Evolutionary conservation across 1,140 invertebrate genomes (phyloP).

Genomic region (Zaprionus ghesquierei): DNA sequence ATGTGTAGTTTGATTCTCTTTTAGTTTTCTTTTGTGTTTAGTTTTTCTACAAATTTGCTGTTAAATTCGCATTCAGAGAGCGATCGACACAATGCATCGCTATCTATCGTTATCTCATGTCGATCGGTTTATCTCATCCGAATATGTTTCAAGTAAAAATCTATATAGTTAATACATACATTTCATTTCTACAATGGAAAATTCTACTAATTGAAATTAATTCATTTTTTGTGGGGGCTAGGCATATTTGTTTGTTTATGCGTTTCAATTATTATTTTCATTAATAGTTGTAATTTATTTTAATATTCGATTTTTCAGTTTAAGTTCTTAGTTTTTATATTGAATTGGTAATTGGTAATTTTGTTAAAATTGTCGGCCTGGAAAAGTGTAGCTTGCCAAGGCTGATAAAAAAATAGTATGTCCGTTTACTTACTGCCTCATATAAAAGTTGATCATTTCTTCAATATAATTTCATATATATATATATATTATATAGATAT

Average conservation of each 20-base stretch:
- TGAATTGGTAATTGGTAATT: constrained; percentile 58
- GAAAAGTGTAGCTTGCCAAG: constrained; percentile 71
- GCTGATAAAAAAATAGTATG: constrained; percentile 76
- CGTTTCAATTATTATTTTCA: constrained; percentile 22
- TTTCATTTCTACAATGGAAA: constrained; percentile 73
- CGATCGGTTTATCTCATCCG: constrained; percentile 15
- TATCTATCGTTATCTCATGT: constrained; percentile 7
- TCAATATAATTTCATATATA: constrained; percentile 58
- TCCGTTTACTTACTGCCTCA: constrained; percentile 75
- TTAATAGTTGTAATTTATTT: constrained; percentile 29
- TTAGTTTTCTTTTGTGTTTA: background rate
- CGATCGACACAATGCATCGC: background rate
- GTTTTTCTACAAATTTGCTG: constrained; percentile 23
- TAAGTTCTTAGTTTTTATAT: constrained; percentile 5
- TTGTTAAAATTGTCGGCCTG: constrained; percentile 72
- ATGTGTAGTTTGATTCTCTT: constrained; percentile 11
- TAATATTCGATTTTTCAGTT: constrained; percentile 15
- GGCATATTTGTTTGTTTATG: constrained; percentile 6
- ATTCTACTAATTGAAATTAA: constrained; percentile 71
- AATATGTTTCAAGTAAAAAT: constrained; percentile 45
- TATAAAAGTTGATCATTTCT: constrained; percentile 73
- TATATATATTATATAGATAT: constrained; percentile 59
- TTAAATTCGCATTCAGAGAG: background rate
- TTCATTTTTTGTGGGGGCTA: constrained; percentile 24
- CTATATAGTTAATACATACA: constrained; percentile 48